A percentile compares a stretch with the other conserved stretches of the same genome.
phyloP scores from a whole-genome alignment of 92 coral and sea anemone species.

The Paramuricea clavata region DNA sequence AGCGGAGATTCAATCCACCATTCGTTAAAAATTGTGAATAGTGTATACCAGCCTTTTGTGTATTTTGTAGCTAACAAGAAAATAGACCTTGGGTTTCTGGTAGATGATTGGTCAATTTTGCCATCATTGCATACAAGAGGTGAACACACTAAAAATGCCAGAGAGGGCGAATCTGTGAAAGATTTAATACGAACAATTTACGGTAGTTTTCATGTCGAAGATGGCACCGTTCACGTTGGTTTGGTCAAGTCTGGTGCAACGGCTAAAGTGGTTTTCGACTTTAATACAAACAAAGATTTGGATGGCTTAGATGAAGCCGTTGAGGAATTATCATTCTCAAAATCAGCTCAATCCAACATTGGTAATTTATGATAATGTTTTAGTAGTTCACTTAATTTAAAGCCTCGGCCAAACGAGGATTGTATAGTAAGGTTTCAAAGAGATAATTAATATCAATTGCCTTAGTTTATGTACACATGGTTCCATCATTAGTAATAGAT shows the following conservation, averaged over 20 bases:
- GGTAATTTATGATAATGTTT: neutral
- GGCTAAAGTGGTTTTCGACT: neutral
- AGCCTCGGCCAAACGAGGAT: no score
- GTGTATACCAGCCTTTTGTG: no score
- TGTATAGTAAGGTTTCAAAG: no score
- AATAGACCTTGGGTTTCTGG: conserved; percentile 32
- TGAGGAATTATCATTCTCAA: conserved; percentile 7
- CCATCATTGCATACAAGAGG: neutral
- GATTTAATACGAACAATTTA: conserved; percentile 12
- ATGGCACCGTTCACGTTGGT: neutral
- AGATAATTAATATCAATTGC: no score
- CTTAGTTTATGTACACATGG: no score
- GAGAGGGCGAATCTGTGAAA: neutral
- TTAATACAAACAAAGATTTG: conserved; percentile 14
- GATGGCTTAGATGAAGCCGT: conserved; percentile 26
- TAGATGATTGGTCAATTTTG: conserved; percentile 12
- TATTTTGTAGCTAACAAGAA: conserved; percentile 2
- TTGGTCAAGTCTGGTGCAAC: conserved; percentile 21
- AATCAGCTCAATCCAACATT: neutral
- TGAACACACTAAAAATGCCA: neutral
- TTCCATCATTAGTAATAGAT: no score
- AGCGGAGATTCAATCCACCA: no score
- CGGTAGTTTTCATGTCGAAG: conserved; percentile 2
- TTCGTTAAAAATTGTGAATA: no score
- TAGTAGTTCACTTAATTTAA: no score